These are phyloP conservation scores for Hypolimnas misippus DNA, from an alignment of 2,888 invertebrate species.

Conservation along the genomic window DNA sequence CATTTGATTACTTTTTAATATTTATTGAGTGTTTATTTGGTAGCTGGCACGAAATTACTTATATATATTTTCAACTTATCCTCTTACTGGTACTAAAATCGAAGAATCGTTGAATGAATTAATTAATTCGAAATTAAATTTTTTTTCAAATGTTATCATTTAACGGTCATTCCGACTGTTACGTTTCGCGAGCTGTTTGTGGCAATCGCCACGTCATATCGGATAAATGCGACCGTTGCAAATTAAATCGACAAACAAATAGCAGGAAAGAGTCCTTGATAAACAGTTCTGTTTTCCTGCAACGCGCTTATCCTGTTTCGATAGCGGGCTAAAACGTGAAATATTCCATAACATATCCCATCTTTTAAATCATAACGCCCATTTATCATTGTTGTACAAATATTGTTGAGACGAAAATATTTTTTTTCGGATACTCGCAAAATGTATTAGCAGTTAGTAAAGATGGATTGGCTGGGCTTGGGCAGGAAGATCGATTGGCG, in stretches of 20 bases:
- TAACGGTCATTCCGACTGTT: too few relatives aligned
- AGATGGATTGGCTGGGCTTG: neutral
- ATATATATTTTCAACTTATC: too few relatives aligned
- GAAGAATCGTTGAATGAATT: too few relatives aligned
- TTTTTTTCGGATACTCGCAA: neutral
- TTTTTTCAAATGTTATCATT: too few relatives aligned
- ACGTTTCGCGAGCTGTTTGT: too few relatives aligned
- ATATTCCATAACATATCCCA: neutral
- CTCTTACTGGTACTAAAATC: too few relatives aligned
- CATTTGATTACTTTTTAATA: conserved; percentile 2
- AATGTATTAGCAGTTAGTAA: too few relatives aligned
- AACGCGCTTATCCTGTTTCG: conserved; percentile 38
- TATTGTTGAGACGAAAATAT: neutral
- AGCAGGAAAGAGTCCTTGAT: conserved; percentile 52
- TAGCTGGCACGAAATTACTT: too few relatives aligned
- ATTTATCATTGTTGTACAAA: neutral
- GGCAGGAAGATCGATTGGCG: neutral
- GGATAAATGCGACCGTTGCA: conserved; percentile 42
- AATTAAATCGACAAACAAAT: conserved; percentile 51
- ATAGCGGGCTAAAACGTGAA: conserved; percentile 11
- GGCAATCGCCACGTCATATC: conserved; percentile 34
- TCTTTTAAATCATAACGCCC: neutral
- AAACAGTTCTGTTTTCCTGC: conserved; percentile 55
- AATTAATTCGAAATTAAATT: too few relatives aligned
- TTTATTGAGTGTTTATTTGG: too few relatives aligned